Evolutionary conservation across 2,797 vertebrate species (phyloP).

Genomic region (Alcedo atthis): DNA sequence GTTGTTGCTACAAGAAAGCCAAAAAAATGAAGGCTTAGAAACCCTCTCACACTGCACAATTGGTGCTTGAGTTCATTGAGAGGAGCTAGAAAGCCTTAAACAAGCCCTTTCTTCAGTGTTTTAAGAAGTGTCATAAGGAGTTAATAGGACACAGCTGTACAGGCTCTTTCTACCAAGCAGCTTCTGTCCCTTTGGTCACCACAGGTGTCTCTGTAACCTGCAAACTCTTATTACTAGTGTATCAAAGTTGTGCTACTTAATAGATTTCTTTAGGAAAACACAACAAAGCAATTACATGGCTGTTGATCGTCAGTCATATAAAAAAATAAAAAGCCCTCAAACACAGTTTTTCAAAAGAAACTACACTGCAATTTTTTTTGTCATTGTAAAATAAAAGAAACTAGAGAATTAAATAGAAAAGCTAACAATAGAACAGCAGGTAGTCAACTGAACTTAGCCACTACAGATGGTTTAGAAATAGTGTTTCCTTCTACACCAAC

Average conservation of each 20-base stretch:
- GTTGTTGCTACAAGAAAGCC: conserved; percentile 39
- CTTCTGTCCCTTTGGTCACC: conserved; percentile 84
- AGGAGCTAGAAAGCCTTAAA: conserved; percentile 76
- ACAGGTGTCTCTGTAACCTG: conserved; percentile 85
- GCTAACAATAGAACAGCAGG: conserved; percentile 84
- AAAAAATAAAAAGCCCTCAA: conserved; percentile 76
- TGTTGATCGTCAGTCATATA: conserved; percentile 82
- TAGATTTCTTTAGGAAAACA: conserved; percentile 86
- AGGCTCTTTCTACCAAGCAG: conserved; percentile 80
- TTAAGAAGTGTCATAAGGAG: conserved; percentile 82
- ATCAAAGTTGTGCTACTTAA: conserved; percentile 87
- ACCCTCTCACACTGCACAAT: conserved; percentile 65
- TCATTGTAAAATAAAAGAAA: conserved; percentile 86
- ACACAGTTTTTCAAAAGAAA: conserved; percentile 85
- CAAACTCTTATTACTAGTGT: conserved; percentile 86
- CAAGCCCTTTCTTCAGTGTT: conserved; percentile 80
- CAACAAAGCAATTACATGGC: conserved; percentile 86
- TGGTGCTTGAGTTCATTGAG: conserved; percentile 59
- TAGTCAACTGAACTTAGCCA: conserved; percentile 80
- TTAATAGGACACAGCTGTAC: conserved; percentile 85
- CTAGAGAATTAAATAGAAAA: conserved; percentile 81
- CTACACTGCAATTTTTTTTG: conserved; percentile 87
- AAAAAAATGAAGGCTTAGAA: conserved; percentile 65
- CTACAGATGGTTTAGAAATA: conserved; percentile 87
- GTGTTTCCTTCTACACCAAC: conserved; percentile 82